A percentile compares a stretch with the other conserved stretches of the same genome.
phyloP scores from a whole-genome alignment of 1,140 invertebrate species.

The Drosophila lini region DNA sequence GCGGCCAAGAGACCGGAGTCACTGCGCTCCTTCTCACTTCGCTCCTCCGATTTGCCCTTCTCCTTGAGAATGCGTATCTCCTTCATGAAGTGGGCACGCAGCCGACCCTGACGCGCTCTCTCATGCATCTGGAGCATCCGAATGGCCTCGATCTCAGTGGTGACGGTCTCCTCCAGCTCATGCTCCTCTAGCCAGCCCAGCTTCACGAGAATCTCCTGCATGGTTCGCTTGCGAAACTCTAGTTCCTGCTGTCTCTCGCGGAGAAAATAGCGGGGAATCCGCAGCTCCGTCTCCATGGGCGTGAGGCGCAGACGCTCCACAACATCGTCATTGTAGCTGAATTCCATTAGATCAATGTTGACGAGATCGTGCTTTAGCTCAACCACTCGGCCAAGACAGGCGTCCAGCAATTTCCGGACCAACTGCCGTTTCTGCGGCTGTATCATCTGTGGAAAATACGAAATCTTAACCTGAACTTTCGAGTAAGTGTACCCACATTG shows the following conservation, averaged over 20 bases:
- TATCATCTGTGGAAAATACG: slow-evolving; percentile 86
- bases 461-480: background rate
- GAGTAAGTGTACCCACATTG: slow-evolving; percentile 85
- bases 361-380: slow-evolving; percentile 94
- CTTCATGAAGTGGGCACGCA: slow-evolving; percentile 94
- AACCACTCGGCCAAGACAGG: slow-evolving; percentile 90
- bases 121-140: slow-evolving; percentile 95
- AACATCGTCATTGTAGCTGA: slow-evolving; percentile 93
- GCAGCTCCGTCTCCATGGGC: slow-evolving; percentile 88
- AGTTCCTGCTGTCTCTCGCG: slow-evolving; percentile 88
- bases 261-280: slow-evolving; percentile 89
- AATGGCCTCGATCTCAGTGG: slow-evolving; percentile 93
- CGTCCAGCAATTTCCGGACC: slow-evolving; percentile 91
- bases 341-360: slow-evolving; percentile 93
- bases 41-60: slow-evolving; percentile 87
- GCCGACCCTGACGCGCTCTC: slow-evolving; percentile 93
- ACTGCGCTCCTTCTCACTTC: slow-evolving; percentile 86
- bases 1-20: slow-evolving; percentile 87
- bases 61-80: slow-evolving; percentile 93
- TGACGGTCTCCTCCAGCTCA: slow-evolving; percentile 86
- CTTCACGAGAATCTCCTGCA: slow-evolving; percentile 88
- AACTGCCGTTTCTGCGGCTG: slow-evolving; percentile 96
- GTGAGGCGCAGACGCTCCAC: slow-evolving; percentile 87
- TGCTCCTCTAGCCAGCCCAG: slow-evolving; percentile 89
- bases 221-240: slow-evolving; percentile 86